A percentile compares a stretch with the other conserved stretches of the same genome.
Evolutionary conservation across 2,113 vertebrate species (phyloP).

Genomic region (Perognathus longimembris): DNA sequence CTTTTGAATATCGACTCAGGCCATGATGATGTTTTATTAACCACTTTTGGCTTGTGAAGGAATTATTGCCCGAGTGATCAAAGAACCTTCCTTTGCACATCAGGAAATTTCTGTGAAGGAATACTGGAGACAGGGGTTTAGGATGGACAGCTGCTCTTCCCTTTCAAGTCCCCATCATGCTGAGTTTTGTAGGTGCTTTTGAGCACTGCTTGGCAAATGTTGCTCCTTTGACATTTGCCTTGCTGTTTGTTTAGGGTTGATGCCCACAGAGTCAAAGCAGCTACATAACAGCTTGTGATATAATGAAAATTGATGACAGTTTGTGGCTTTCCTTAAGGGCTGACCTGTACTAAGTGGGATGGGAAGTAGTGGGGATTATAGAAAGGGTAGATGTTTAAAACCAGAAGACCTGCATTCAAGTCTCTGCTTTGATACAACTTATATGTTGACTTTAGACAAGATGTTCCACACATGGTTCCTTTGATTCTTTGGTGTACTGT

Average conservation of each 20-base stretch:
- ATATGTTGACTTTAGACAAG: background rate
- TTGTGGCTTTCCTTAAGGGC: background rate
- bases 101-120: constrained; percentile 45
- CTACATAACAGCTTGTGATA: background rate
- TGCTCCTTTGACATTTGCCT: background rate
- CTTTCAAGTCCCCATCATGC: constrained; percentile 58
- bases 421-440: background rate
- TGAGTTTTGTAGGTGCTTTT: constrained; percentile 7
- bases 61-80: constrained; percentile 61
- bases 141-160: background rate
- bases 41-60: constrained; percentile 52
- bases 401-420: background rate
- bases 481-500: background rate
- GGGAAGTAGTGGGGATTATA: background rate
- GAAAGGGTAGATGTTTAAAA: background rate
- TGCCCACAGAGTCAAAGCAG: background rate
- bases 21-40: constrained; percentile 80
- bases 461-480: background rate
- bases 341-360: background rate
- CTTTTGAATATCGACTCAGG: constrained; percentile 62
- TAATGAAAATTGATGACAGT: background rate
- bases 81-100: constrained; percentile 55
- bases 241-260: constrained; percentile 13
- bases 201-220: background rate
- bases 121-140: constrained; percentile 24